Evolutionary conservation across 2,888 invertebrate genomes (phyloP).

Genomic region (Tryphoninae sp.): DNA sequence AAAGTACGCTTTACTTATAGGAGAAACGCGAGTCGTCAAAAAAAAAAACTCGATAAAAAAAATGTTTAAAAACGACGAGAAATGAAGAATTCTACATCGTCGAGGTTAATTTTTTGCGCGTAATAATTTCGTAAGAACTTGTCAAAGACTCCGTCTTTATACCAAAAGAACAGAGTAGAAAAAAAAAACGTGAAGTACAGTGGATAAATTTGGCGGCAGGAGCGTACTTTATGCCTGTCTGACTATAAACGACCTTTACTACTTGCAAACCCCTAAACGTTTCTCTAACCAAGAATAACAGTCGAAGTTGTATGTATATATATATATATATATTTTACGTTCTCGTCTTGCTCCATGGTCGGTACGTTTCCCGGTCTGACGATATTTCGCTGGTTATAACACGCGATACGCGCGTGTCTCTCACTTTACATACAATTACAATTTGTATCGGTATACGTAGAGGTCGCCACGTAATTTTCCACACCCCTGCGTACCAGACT

Average conservation of each 20-base stretch:
- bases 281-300: conserved; percentile 64
- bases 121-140: not conserved
- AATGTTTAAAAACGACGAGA: not conserved
- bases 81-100: too few relatives aligned
- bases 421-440: conserved; percentile 73
- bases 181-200: not conserved
- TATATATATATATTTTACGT: not conserved
- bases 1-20: conserved; percentile 21
- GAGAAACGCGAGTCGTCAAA: conserved; percentile 1
- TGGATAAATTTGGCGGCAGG: conserved; percentile 14
- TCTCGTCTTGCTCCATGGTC: conserved; percentile 28
- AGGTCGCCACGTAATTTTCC: conserved; percentile 63
- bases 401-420: conserved; percentile 52
- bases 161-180: not conserved
- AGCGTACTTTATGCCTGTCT: conserved; percentile 40
- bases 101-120: too few relatives aligned
- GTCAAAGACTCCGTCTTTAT: not conserved
- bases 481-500: conserved; percentile 41
- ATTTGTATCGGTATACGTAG: conserved; percentile 68
- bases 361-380: conserved; percentile 22
- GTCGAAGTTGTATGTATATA: conserved; percentile 4
- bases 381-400: conserved; percentile 64
- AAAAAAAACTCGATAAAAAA: conserved; percentile 15
- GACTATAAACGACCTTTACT: conserved; percentile 55
- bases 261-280: conserved; percentile 58